Evolutionary conservation across 2,113 vertebrate species (phyloP), one percentile per base, ranked within the genome.

Genomic region (Syngnathus typhle): DNA sequence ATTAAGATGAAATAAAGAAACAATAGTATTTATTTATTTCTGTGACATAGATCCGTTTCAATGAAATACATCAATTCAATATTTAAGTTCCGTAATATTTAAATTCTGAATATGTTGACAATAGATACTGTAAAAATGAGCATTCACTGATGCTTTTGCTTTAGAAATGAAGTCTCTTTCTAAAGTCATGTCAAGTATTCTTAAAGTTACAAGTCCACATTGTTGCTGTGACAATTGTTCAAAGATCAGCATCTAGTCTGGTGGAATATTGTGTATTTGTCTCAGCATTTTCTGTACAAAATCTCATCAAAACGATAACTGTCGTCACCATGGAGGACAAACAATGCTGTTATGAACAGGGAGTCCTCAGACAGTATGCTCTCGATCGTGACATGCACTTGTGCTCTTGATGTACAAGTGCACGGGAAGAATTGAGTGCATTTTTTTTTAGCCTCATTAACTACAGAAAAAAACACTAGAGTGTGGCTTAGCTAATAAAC

Each of bases 271-370:
- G 69, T 72, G 60, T 37, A 69, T 46, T 52, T 44, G 67, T 76
- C 5, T 52, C 19, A 65, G 60, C 70, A 62, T 68, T 72, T 72
- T 71, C 63, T 70, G 62, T 6, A 41, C 60, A 73, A 76, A 76
- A 74, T 79, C 55, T 60, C 23, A 68, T 51, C 43, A 36, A 39
- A 59, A 72, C 18, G 64, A 75, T 61, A 64, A 15, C 37, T 58
- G 51, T 67, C 55, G 49, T 49, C 5, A 18, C 6, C 44, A 46
- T 6, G 44, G 44, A 9, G 7, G 7, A 51, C 12, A 51, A 52
- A 52, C 52, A 54, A 27, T 55, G 52, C 52, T 13, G 5, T 55
- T 55, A 55, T 55, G 12, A 13, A 51, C 49, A n/a, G 7, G 16
- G 47, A 49, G 18, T 51, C 49, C 9, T 9, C 6, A 47, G 6